Evolutionary conservation across 2,113 vertebrate species (phyloP), one percentile per base, ranked within the genome.

Genomic region (Callipepla squamata): DNA sequence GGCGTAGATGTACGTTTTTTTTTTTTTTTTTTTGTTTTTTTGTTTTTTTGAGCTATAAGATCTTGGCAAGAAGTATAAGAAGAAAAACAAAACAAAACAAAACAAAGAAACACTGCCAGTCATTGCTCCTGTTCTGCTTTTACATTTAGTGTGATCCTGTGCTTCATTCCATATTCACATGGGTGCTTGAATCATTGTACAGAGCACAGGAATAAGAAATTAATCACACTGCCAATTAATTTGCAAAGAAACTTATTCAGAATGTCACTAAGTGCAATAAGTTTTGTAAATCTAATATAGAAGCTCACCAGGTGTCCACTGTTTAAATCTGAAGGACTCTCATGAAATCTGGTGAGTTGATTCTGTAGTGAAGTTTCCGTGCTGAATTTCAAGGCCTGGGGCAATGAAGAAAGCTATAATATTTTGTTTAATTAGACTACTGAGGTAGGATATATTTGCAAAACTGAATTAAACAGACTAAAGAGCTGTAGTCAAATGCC

Each of bases 301-400:
- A 50, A 48, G 58, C 84, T 95, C 80, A 70, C 57, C 40, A 26
- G 79, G 74, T 68, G 22, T 55, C 80, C 18, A 1, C 32, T 83
- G 62, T 59, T 70, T 5, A 48, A 62, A 44, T 92, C 61, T 69
- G 67, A 84, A 87, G 69, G 42, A 13, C 51, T 84, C 34, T 79
- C 65, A 87, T 81, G 36, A 76, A 79, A 90, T 90, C 83, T 94
- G 86, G 42, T 51, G 82, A 90, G 61, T 22, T 70, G 62, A 80
- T 67, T 70, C 45, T 42, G 26, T 58, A 77, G 81, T 69, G 93
- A 76, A 92, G 90, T 32, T 76, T 55, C 83, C 1, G 9, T 42
- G 83, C 77, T 94, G 92, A 79, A 95, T 97, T 87, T 89, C 87
- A 81, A 88, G 63, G 82, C 72, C 66, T 40, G 84, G 2, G 14